Base-by-base conservation (phyloP, 2,113 vertebrate genomes). In the Guaruba guarouba region DNA sequence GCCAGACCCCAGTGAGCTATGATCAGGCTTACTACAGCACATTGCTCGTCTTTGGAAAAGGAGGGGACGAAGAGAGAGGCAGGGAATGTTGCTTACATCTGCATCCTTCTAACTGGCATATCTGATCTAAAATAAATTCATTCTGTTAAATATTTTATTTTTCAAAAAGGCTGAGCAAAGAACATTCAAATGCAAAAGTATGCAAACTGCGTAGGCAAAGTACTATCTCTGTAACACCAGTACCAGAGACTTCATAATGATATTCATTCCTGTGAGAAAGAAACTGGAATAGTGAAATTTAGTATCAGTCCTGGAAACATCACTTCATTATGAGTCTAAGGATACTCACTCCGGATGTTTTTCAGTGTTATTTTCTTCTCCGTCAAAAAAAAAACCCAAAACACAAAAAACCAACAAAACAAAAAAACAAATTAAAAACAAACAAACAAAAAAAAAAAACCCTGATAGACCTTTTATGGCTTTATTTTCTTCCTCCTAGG, bases 111-210 rank as follows among this genome's bases (percentile, higher is more conserved):
- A n/a, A 41, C 67, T 94, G 66, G 17, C 18, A 22, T 80, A 44
- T 62, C 35, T 77, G 59, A 88, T 89, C 31, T 74, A 73, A 97
- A 96, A 93, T 80, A 4, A 89, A 85, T 55, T 86, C 24, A 82
- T 70, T 93, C 39, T 81, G 61, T 75, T 86, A 82, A 94, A 86
- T 83, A 93, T 78, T 97, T 91, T 57, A 64, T 69, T 95, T 91
- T 92, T 43, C 31, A 43, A 79, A 90, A 49, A 67, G 48, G 49
- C 41, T 70, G 74, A 92, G 44, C 55, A 94, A 97, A 94, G 77
- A 70, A 88, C 54, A 84, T 80, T 86, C 31, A 91, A 54, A 76
- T 93, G 61, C 25, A 84, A 86, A 92, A 85, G 67, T 74, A 49
- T 24, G 67, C 67, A 52, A 37, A 63, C 70, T 41, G 33, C 77